Percentiles rank a stretch among this genome's conserved stretches.
These are phyloP conservation scores for Holacanthella duospinosa DNA, from an alignment of 2,888 invertebrate genomes.

Conservation along the genomic window DNA sequence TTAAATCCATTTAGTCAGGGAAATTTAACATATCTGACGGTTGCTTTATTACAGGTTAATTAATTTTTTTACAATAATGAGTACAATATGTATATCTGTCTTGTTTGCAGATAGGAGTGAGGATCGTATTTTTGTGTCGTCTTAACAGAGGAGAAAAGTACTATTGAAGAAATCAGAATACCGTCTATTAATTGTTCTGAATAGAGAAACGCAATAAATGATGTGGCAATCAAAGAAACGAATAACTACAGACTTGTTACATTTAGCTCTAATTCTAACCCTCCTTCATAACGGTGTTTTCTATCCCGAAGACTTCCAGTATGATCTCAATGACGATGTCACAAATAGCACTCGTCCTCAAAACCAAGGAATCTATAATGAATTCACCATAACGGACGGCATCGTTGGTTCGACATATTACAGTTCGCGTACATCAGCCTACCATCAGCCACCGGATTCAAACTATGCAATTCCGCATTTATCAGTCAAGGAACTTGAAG, in stretches of 20 bases:
- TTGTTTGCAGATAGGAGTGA: no score
- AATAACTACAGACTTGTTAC: constrained; percentile 27
- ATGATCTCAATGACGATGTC: neutral
- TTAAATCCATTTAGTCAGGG: no score
- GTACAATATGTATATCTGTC: no score
- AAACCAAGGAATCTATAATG: constrained; percentile 12
- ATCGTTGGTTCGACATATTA: constrained; percentile 27
- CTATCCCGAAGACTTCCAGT: neutral
- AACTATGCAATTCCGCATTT: constrained; percentile 18
- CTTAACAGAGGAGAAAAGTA: no score
- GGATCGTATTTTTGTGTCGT: no score
- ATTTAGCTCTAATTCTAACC: constrained; percentile 30
- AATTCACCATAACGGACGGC: constrained; percentile 20
- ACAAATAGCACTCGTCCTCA: neutral
- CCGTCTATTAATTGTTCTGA: neutral
- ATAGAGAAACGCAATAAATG: no score
- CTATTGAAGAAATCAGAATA: neutral
- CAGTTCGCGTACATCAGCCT: constrained; percentile 20
- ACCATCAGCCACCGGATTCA: constrained; percentile 16
- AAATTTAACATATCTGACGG: no score
- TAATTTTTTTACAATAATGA: no score
- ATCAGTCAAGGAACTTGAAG: constrained; percentile 18
- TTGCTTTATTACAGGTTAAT: no score
- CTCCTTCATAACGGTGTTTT: constrained; percentile 12
- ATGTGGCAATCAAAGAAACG: constrained; percentile 28